These are phyloP conservation scores for Eristalinus aeneus DNA, from an alignment of 2,888 invertebrate species.

Conservation along the genomic window DNA sequence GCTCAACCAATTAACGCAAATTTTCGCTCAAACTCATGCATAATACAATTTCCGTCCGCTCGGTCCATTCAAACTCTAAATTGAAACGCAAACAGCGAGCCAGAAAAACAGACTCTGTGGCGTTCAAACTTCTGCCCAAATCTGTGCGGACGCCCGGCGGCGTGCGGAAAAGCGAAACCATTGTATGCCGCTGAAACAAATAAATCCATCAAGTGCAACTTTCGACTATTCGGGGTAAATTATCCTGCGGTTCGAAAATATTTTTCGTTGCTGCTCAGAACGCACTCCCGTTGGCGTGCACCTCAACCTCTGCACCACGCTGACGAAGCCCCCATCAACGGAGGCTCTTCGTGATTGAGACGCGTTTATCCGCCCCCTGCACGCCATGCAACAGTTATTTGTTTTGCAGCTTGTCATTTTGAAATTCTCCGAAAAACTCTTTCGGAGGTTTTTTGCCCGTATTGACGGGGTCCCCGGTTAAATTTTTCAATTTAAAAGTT, in stretches of 20 bases:
- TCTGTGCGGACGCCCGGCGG: constrained; percentile 12
- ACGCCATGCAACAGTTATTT: constrained; percentile 39
- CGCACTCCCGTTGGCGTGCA: constrained; percentile 13
- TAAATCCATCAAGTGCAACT: constrained; percentile 44
- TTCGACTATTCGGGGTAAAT: constrained; percentile 9
- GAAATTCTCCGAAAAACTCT: not conserved
- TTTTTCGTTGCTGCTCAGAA: not conserved
- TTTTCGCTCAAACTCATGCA: not conserved
- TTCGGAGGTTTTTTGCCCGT: constrained; percentile 13
- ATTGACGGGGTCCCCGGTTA: constrained; percentile 27
- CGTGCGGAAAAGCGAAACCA: not conserved
- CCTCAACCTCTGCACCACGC: not conserved
- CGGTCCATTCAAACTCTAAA: constrained; percentile 39
- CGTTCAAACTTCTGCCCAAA: constrained; percentile 37
- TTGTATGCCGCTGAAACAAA: not conserved
- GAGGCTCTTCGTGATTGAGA: not conserved
- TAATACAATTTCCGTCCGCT: constrained; percentile 10
- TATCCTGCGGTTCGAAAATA: not conserved
- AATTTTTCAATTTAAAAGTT: constrained; percentile 65
- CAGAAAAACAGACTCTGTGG: constrained; percentile 4
- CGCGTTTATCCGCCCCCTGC: not conserved
- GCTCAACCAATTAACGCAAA: constrained; percentile 4
- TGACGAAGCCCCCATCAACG: not conserved
- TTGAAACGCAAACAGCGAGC: constrained; percentile 19
- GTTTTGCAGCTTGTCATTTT: constrained; percentile 7